Evolutionary conservation across 2,113 vertebrate genomes (phyloP).

Genomic region (Oenanthe oenanthe): DNA sequence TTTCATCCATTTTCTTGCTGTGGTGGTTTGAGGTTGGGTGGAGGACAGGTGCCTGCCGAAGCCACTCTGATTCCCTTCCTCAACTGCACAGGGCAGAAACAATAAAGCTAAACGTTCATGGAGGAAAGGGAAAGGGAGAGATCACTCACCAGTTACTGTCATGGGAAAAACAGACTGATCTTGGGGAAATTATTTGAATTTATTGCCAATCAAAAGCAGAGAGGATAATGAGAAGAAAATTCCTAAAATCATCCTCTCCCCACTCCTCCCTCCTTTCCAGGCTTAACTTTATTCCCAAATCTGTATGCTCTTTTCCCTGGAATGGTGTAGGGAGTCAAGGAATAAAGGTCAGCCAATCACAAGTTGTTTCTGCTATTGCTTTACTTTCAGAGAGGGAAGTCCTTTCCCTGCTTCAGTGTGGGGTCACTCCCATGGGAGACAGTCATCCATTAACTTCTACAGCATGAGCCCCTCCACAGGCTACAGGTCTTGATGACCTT

Average conservation of each 20-base stretch:
- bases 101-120: background rate
- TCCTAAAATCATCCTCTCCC: background rate
- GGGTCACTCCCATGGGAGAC: too few species aligned
- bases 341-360: background rate
- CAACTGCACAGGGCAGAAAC: background rate
- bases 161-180: background rate
- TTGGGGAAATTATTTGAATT: background rate
- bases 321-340: background rate
- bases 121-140: background rate
- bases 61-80: background rate
- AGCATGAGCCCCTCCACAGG: too few species aligned
- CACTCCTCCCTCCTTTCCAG: background rate
- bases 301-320: background rate
- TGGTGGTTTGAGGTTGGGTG: background rate
- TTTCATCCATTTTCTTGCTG: background rate
- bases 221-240: background rate
- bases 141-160: background rate
- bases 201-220: background rate
- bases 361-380: background rate
- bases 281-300: background rate
- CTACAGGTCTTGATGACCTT: background rate
- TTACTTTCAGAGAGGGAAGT: background rate
- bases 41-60: background rate
- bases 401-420: background rate
- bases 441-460: background rate